phyloP scores from a whole-genome alignment of 2,113 vertebrate species.

The Microcebus tavaratra region DNA sequence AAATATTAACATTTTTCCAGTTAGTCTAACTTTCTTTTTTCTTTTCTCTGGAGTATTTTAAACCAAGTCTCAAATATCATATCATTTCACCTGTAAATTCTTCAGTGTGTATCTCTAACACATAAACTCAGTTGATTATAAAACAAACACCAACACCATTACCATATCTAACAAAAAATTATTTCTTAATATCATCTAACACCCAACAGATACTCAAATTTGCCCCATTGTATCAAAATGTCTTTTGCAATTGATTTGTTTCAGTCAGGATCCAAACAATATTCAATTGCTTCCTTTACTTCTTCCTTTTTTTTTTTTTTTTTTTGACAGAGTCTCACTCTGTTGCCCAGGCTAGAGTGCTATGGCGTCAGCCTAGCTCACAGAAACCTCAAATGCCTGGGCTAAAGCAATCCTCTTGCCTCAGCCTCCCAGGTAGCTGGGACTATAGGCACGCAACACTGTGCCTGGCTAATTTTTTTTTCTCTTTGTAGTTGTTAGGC shows the following conservation, averaged over 20 bases:
- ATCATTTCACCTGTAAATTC: not conserved
- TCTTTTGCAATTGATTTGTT: not conserved
- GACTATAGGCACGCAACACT: no score
- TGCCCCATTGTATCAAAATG: not conserved
- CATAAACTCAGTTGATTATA: not conserved
- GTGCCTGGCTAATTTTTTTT: no score
- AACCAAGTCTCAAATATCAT: not conserved
- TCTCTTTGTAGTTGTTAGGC: no score
- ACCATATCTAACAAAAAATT: not conserved
- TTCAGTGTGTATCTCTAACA: not conserved
- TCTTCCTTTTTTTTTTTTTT: no score
- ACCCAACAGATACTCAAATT: not conserved
- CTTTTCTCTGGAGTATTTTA: not conserved
- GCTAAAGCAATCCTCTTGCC: no score
- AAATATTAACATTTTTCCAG: not conserved
- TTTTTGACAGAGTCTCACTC: no score
- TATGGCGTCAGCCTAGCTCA: no score
- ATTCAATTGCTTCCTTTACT: not conserved
- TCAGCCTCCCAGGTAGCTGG: no score
- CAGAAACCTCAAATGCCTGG: no score
- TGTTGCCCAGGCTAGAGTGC: no score
- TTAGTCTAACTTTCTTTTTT: not conserved
- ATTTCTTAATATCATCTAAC: not conserved
- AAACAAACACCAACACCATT: not conserved
- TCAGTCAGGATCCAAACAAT: not conserved